Conservation (phyloP, 2,888 invertebrate species). For the Graphium colonna region DNA sequence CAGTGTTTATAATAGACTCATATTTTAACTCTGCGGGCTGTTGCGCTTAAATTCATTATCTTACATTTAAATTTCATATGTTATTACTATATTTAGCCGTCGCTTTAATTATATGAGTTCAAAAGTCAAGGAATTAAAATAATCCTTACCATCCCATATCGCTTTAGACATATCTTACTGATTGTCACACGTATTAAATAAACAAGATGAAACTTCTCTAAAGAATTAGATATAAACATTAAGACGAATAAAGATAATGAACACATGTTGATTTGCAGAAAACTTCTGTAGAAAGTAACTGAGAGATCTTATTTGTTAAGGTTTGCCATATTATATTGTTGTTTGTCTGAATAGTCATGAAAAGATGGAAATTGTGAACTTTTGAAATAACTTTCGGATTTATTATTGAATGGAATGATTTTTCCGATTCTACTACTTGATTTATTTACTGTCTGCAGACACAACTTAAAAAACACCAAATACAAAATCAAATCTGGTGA, state of each 20-base stretch:
- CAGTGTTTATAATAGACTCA: no score
- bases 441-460: no score
- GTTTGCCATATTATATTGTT: slow-evolving; percentile 2
- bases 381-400: no score
- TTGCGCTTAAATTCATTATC: no score
- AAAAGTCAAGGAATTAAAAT: slow-evolving; percentile 51
- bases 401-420: no score
- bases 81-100: neutral
- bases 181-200: slow-evolving; percentile 65
- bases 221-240: slow-evolving; percentile 41
- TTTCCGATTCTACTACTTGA: no score
- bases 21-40: no score
- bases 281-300: neutral
- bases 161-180: slow-evolving; percentile 41
- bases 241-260: slow-evolving; percentile 43
- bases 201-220: slow-evolving; percentile 55
- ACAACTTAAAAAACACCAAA: no score
- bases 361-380: neutral
- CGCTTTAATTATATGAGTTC: slow-evolving; percentile 33
- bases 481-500: no score
- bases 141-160: slow-evolving; percentile 53
- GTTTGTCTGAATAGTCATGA: slow-evolving; percentile 3
- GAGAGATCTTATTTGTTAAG: neutral
- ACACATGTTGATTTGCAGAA: neutral
- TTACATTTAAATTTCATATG: no score